phyloP scores from a whole-genome alignment of 2,797 vertebrate genomes.

The Ibycter americanus region DNA sequence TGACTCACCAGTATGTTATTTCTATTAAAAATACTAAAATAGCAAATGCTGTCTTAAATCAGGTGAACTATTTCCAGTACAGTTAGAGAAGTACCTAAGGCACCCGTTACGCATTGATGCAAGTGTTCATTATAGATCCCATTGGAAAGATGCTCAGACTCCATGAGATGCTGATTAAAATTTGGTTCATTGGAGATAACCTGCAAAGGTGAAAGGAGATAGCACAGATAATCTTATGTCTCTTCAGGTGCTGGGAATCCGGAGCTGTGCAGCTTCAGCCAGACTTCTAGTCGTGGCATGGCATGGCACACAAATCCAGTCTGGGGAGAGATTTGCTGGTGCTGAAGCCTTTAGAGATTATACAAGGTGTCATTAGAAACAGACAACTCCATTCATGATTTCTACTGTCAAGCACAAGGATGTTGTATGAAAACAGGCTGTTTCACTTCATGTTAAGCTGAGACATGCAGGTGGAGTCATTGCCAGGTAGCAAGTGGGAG shows the following conservation, averaged over 20 bases:
- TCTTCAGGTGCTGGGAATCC: background rate
- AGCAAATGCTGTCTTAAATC: background rate
- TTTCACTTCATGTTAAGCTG: background rate
- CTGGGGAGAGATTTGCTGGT: background rate
- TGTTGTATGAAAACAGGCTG: background rate
- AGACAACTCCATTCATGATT: background rate
- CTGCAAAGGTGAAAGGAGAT: background rate
- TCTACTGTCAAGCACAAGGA: background rate
- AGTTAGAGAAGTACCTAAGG: background rate
- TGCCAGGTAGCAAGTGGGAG: background rate
- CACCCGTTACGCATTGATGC: background rate
- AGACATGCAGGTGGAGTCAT: rapidly evolving
- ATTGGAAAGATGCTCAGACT: background rate
- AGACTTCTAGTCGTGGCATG: background rate
- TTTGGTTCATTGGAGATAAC: background rate
- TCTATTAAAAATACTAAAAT: background rate
- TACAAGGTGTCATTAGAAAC: background rate
- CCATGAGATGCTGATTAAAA: background rate
- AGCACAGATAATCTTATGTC: background rate
- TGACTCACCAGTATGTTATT: background rate
- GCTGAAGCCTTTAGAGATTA: background rate
- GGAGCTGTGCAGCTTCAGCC: background rate
- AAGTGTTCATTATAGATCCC: background rate
- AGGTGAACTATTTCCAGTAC: background rate
- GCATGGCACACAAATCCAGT: rapidly evolving